These are phyloP conservation scores for Dryoscopus gambensis DNA, from an alignment of 2,113 vertebrate genomes.

Conservation along the genomic window DNA sequence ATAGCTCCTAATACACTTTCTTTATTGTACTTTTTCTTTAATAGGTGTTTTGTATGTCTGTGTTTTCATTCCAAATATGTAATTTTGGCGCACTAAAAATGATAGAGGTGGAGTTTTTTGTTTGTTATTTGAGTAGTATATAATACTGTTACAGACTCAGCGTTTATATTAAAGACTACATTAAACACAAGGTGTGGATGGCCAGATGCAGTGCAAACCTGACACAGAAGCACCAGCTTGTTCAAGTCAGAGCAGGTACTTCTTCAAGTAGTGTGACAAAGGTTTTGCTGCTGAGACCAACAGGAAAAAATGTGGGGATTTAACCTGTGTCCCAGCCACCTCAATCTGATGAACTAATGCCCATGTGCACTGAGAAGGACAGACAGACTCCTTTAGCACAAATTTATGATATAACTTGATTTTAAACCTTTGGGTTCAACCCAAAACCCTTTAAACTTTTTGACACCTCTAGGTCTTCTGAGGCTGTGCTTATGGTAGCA, in stretches of 20 bases:
- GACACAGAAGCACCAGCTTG: not conserved
- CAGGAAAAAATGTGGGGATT: not conserved
- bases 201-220: not conserved
- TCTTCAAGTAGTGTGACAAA: not conserved
- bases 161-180: not conserved
- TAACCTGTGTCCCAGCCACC: not conserved
- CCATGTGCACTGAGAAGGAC: not conserved
- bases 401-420: not conserved
- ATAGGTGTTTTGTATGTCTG: accelerated
- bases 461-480: not conserved
- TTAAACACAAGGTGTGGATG: not conserved
- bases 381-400: not conserved
- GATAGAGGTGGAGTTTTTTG: accelerated
- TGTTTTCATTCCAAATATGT: not conserved
- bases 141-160: not conserved
- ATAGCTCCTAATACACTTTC: not conserved
- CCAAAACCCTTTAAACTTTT: not conserved
- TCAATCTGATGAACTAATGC: not conserved
- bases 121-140: not conserved
- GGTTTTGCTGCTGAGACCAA: not conserved
- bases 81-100: not conserved
- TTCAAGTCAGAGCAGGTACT: not conserved
- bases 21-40: not conserved
- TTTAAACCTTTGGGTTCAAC: not conserved
- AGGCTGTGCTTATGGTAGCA: not conserved